These are phyloP conservation scores for Diadophis punctatus DNA, from an alignment of 2,113 vertebrate genomes.

Conservation along the genomic window DNA sequence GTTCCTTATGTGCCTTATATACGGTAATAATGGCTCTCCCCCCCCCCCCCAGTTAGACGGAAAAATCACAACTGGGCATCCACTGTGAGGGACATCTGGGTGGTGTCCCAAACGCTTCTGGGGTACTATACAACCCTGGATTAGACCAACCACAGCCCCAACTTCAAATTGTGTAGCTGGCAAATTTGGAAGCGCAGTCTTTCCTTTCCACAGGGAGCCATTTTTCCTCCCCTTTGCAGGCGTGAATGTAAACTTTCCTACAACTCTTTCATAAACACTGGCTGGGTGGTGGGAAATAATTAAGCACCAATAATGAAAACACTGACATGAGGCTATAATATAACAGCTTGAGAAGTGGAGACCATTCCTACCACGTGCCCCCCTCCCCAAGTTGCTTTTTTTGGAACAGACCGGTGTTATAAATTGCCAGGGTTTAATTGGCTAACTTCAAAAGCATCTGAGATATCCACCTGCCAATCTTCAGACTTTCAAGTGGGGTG, in stretches of 20 bases:
- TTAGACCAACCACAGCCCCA: neutral
- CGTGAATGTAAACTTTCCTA: neutral
- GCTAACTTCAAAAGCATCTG: conserved; percentile 58
- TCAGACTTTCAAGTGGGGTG: conserved; percentile 7
- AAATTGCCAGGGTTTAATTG: conserved; percentile 50
- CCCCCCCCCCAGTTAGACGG: neutral
- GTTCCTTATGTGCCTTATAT: neutral
- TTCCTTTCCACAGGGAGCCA: neutral
- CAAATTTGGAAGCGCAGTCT: neutral
- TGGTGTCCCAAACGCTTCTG: neutral
- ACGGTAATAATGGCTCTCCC: neutral
- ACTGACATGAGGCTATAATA: conserved; percentile 37
- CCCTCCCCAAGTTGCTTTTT: conserved; percentile 50
- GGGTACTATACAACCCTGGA: neutral
- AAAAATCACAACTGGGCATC: neutral
- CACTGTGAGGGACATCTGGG: neutral
- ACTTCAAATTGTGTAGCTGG: neutral
- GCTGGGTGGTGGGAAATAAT: neutral
- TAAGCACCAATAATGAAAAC: conserved; percentile 47
- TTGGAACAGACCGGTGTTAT: conserved; percentile 49
- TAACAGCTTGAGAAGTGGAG: neutral
- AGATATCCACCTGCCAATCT: conserved; percentile 49
- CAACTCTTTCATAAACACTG: neutral
- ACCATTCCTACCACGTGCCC: conserved; percentile 44
- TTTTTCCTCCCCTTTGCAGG: neutral